Base-by-base conservation (phyloP, 2,888 invertebrate genomes). In the Hirtodrosophila histrioides region DNA sequence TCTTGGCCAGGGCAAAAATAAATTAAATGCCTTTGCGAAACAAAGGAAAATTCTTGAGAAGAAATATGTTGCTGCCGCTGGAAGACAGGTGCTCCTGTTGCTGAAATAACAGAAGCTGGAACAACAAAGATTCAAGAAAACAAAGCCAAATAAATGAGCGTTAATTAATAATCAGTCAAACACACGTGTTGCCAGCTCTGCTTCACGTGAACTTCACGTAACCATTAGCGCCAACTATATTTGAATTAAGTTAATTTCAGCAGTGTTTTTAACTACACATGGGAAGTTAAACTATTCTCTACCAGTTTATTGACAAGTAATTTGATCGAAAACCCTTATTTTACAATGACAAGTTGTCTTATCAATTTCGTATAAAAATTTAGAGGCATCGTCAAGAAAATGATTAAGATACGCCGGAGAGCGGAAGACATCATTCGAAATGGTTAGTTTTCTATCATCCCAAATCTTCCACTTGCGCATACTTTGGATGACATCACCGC, bases 391-490 rank as follows among this genome's bases (percentile, higher is more conserved):
- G 0, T 44, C 39, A 0, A 65, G 58, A 12, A 90, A 89, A 0
- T 45, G 23, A 2, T 71, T 54, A 8, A 89, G 63, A 41, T 75
- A 74, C n/a, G 79, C 69, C 0, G 82, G 86, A 7, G 51, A 51
- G 6, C 57, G 51, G 10, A 83, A 80, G 0, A 89, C 33, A 12
- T 76, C 44, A 0, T 62, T 46, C 29, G 50, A 62, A 0, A 90
- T 53, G 0, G 23, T 27, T 3, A 81, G 11, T 6, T 69, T 48
- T 0, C 65, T 27, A 9, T 70, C 71, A 23, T 55, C 43, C 51
- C 89, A 68, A 17, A 90, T 84, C 3, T 76, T 73, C 89, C 89
- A 91, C 35, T 84, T 79, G 8, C 77, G 78, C 88, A 91, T 89
- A 51, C 88, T 89, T 0, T 66, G 27, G 0, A 89, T 74, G 8